phyloP scores from a whole-genome alignment of 2,113 vertebrate species.

The Calypte anna region DNA sequence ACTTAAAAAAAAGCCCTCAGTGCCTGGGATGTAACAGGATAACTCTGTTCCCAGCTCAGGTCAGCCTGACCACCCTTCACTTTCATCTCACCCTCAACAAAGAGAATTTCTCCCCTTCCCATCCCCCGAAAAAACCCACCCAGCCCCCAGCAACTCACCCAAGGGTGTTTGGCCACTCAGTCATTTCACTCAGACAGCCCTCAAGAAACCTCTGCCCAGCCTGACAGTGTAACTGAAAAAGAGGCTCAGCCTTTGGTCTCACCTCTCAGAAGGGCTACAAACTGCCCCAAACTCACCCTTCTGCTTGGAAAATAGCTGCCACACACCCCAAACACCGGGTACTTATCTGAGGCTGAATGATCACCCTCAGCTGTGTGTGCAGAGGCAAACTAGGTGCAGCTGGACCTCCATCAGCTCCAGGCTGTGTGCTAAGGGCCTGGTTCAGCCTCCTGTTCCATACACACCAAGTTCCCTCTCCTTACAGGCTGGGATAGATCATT shows the following conservation, averaged over 20 bases:
- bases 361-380: not conserved
- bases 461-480: not conserved
- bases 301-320: not conserved
- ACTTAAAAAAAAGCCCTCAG: not conserved
- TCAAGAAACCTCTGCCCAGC: not conserved
- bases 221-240: not conserved
- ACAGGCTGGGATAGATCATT: not conserved
- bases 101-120: not conserved
- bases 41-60: not conserved
- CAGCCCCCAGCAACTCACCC: not conserved
- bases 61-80: not conserved
- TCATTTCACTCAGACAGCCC: not conserved
- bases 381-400: not conserved
- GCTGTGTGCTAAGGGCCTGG: not conserved
- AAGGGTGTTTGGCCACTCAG: not conserved
- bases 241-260: not conserved
- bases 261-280: not conserved
- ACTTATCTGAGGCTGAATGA: not conserved
- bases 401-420: not conserved
- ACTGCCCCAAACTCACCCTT: not conserved
- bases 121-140: not conserved
- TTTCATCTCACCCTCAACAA: not conserved
- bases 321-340: accelerated
- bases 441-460: not conserved
- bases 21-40: not conserved